Conservation (phyloP, 2,113 vertebrate species). For the Hepsetus odoe region DNA sequence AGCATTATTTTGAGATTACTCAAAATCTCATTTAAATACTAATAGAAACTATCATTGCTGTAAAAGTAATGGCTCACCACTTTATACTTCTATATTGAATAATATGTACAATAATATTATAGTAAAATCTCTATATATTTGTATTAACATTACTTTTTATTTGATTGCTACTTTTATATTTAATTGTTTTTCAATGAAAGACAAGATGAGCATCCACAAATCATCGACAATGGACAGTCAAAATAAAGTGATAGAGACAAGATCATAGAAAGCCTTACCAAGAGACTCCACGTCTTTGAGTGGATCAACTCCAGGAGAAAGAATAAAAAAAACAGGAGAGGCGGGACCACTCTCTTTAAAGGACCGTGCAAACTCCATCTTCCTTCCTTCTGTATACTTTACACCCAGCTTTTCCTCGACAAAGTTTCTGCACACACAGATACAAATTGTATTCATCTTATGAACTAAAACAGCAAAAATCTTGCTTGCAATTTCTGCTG, state of each 20-base stretch:
- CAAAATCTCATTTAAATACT: too few relatives aligned
- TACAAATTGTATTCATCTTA: background rate
- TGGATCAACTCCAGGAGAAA: slow-evolving; percentile 73
- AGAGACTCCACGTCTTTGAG: slow-evolving; percentile 73
- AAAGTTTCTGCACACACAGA: slow-evolving; percentile 72
- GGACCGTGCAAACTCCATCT: slow-evolving; percentile 75
- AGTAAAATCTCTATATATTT: too few relatives aligned
- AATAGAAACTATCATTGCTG: too few relatives aligned
- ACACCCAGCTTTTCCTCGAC: slow-evolving; percentile 76
- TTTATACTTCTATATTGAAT: too few relatives aligned
- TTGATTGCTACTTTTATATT: too few relatives aligned
- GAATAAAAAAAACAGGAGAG: slow-evolving; percentile 74
- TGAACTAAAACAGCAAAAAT: too few relatives aligned
- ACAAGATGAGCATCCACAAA: background rate
- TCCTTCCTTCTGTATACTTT: slow-evolving; percentile 76
- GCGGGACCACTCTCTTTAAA: slow-evolving; percentile 75
- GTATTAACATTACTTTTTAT: too few relatives aligned
- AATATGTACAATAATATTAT: too few relatives aligned
- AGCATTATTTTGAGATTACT: too few relatives aligned
- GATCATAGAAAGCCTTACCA: slow-evolving; percentile 55
- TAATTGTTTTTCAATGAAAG: too few relatives aligned
- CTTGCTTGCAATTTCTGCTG: too few relatives aligned
- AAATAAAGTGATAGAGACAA: background rate
- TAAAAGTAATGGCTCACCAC: too few relatives aligned
- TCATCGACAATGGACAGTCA: background rate